phyloP scores from a whole-genome alignment of 2,888 invertebrate genomes.

The Aphidoletes aphidimyza region DNA sequence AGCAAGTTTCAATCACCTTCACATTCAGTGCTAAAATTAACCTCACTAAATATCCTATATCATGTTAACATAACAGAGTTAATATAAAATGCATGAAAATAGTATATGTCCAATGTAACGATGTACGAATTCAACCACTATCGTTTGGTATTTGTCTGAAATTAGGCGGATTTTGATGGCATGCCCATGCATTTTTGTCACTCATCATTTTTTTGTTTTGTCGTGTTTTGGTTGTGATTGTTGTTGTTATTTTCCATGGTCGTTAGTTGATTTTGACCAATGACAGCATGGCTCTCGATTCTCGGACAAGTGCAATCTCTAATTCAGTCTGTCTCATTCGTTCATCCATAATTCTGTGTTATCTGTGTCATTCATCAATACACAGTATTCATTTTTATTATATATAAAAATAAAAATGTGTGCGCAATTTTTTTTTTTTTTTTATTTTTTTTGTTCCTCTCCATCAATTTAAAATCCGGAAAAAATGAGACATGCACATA shows the following conservation, averaged over 20 bases:
- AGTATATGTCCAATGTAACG: no score
- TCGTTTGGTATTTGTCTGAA: no score
- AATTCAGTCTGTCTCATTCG: slow-evolving; percentile 37
- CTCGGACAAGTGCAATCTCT: no score
- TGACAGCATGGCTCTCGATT: slow-evolving; percentile 10
- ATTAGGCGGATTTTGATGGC: slow-evolving; percentile 27
- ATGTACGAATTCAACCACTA: no score
- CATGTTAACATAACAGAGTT: no score
- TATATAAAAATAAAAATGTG: neutral
- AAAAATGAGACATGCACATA: slow-evolving; percentile 45
- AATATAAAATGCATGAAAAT: no score
- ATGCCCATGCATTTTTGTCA: slow-evolving; percentile 1
- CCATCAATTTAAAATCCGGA: neutral
- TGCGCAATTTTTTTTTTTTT: no score
- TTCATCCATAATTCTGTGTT: slow-evolving; percentile 49
- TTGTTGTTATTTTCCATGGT: neutral
- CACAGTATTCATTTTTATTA: neutral
- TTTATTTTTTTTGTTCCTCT: neutral
- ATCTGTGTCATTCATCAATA: slow-evolving; percentile 54
- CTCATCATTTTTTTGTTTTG: neutral
- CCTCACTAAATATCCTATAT: no score
- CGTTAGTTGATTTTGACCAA: neutral
- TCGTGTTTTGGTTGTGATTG: neutral
- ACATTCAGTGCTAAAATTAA: no score
- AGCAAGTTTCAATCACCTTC: no score